Percentiles rank a stretch among this genome's conserved stretches.
phyloP scores from a whole-genome alignment of 1,140 invertebrate species.

The Archegozetes longisetosus region DNA sequence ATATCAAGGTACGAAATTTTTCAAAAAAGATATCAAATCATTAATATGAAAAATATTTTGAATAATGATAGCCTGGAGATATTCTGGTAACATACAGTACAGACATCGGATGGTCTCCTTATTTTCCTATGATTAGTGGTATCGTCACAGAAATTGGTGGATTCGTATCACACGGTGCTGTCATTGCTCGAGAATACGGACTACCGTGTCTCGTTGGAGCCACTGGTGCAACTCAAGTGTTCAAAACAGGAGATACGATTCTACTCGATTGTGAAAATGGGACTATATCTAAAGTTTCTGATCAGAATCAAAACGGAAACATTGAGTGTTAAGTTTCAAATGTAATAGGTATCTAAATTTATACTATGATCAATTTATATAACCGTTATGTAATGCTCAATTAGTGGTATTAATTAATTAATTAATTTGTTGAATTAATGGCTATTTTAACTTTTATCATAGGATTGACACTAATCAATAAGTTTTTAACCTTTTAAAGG shows the following conservation, averaged over 20 bases:
- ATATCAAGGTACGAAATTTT: conserved; percentile 38
- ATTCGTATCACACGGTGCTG: conserved; percentile 68
- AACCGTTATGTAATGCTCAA: too few species aligned
- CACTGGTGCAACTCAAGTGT: conserved; percentile 43
- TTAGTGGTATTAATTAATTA: too few species aligned
- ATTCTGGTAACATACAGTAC: conserved; percentile 59
- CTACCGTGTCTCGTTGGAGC: conserved; percentile 63
- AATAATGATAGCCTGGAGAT: conserved; percentile 40
- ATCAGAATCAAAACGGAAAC: neutral
- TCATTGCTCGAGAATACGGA: conserved; percentile 65
- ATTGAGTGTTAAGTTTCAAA: too few species aligned
- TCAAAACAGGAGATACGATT: conserved; percentile 41
- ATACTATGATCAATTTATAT: too few species aligned
- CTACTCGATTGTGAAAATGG: conserved; percentile 24
- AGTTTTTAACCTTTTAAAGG: too few species aligned
- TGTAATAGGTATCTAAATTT: too few species aligned
- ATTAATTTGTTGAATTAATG: too few species aligned
- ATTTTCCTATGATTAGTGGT: conserved; percentile 59
- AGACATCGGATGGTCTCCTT: conserved; percentile 72
- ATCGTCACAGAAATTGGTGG: conserved; percentile 70
- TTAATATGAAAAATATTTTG: conserved; percentile 23
- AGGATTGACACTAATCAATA: too few species aligned
- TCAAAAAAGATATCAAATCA: conserved; percentile 47
- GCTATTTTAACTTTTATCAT: too few species aligned
- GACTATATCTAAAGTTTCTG: conserved; percentile 17